Base-by-base conservation (phyloP, 1,140 invertebrate species). In the Schlechtendalia chinensis region DNA sequence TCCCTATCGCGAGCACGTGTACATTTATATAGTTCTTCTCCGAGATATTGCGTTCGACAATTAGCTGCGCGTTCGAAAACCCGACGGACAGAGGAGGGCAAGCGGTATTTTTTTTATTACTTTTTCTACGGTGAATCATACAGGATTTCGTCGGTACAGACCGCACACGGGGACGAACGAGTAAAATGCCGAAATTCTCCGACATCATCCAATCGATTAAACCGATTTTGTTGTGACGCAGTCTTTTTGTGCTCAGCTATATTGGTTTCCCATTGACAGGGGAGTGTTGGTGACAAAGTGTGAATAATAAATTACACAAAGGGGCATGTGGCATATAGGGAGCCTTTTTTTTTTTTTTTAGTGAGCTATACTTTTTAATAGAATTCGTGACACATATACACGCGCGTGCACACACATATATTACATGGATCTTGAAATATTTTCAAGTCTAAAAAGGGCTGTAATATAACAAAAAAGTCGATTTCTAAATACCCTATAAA, bases 251-350 rank as follows among this genome's bases (percentile, higher is more conserved):
- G n/a, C 22, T 59, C n/a, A n/a, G n/a, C 14, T 27, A 27, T 24
- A 59, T 59, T 24, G 58, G 22, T 59, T 24, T 59, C 58, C 14
- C 58, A 59, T 59, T 27, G 58, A 59, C 58, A 59, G 22, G 22
- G 14, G 58, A 59, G 22, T 59, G 22, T 59, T 27, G 56, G 56
- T 22, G 12, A 22, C 22, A 59, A 59, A 59, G 22, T 27, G 22
- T 59, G 58, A 59, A 59, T 27, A 59, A 59, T 59, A 59, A 59
- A 59, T 59, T 59, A 27, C 14, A 27, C 58, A 59, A 59, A 59
- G 27, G 58, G 58, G 58, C 27, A n/a, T n/a, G n/a, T 59, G 12
- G 5, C 24, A 14, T 12, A 5, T 12, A 5, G 27, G 24, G 14
- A 59, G 58, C 16, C 22, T 22, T 59, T 53, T 16, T 27, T n/a